These are phyloP conservation scores for Nephila pilipes DNA, from an alignment of 1,140 invertebrate genomes.

Conservation along the genomic window DNA sequence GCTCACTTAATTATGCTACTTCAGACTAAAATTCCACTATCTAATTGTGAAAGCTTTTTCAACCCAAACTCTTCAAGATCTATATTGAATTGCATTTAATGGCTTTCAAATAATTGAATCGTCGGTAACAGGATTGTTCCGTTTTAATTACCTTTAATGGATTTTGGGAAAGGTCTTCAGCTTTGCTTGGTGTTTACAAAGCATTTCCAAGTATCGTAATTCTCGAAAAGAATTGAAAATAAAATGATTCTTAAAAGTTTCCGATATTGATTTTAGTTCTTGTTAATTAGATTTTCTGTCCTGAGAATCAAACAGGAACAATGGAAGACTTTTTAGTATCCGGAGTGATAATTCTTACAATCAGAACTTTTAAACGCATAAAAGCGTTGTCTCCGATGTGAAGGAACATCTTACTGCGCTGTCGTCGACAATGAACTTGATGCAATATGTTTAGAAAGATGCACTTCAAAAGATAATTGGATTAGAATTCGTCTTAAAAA, in stretches of 20 bases:
- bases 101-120: slow-evolving; percentile 51
- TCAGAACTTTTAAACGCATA: not conserved
- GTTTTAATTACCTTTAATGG: slow-evolving; percentile 58
- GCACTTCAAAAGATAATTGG: not conserved
- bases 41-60: not conserved
- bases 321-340: not conserved
- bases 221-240: slow-evolving; percentile 8
- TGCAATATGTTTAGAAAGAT: not conserved
- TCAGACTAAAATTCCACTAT: not conserved
- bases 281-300: not conserved
- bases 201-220: not conserved
- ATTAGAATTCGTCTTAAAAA: not conserved
- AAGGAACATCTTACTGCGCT: not conserved
- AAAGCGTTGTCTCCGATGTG: not conserved
- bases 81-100: slow-evolving; percentile 51
- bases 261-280: slow-evolving; percentile 1
- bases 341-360: not conserved
- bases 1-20: too few species aligned
- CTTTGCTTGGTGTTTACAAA: not conserved
- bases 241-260: slow-evolving; percentile 9
- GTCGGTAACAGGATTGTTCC: not conserved
- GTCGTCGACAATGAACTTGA: not conserved
- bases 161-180: not conserved
- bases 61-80: not conserved
- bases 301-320: not conserved